phyloP scores from a whole-genome alignment of 2,888 invertebrate species.

The Cerastis rubricosa region DNA sequence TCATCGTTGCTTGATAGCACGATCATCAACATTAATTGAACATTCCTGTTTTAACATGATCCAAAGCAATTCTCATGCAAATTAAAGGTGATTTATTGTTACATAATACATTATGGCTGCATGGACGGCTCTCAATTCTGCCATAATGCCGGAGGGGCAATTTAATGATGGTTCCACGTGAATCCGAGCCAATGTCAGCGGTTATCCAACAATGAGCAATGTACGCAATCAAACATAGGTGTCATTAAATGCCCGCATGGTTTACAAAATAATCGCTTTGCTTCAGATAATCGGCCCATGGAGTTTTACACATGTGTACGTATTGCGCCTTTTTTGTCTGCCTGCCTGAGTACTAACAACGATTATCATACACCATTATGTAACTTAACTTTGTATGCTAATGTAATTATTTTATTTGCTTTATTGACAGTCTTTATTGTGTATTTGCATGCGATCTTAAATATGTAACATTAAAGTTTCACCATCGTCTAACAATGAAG shows the following conservation, averaged over 20 bases:
- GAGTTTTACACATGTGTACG: constrained; percentile 65
- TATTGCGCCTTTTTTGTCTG: constrained; percentile 69
- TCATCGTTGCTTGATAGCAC: background rate
- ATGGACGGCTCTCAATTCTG: constrained; percentile 54
- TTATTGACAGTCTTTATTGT: constrained; percentile 35
- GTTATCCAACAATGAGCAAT: constrained; percentile 70
- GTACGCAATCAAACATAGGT: constrained; percentile 72
- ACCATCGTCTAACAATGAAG: constrained; percentile 6
- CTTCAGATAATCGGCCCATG: constrained; percentile 72
- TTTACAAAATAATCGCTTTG: constrained; percentile 75
- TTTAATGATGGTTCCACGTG: constrained; percentile 63
- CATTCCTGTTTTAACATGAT: constrained; percentile 27
- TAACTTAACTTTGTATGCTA: constrained; percentile 66
- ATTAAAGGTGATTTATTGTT: constrained; percentile 60
- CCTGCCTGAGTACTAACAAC: constrained; percentile 67
- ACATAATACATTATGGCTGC: constrained; percentile 48
- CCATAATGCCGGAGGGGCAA: constrained; percentile 59
- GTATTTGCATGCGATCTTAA: constrained; percentile 24
- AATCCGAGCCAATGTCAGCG: constrained; percentile 70
- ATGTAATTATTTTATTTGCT: constrained; percentile 57
- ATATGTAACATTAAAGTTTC: constrained; percentile 4
- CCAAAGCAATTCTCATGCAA: constrained; percentile 37
- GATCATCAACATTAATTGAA: constrained; percentile 14
- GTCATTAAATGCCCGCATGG: constrained; percentile 80
- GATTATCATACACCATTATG: constrained; percentile 64